phyloP scores from a whole-genome alignment of 1,140 invertebrate species.

The Aradophagus sp. region DNA sequence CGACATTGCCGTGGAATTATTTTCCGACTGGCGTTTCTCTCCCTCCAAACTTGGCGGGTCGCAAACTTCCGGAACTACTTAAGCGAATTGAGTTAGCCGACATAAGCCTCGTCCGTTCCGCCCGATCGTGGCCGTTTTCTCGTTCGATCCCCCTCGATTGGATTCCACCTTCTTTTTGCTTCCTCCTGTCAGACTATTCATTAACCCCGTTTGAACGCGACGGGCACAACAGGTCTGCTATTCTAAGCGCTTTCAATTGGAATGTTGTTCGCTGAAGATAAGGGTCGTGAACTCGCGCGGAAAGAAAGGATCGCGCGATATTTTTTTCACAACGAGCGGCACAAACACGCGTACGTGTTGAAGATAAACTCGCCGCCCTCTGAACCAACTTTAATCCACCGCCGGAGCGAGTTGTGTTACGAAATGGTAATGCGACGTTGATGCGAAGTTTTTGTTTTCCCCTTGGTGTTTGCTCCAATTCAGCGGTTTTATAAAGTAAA shows the following conservation, averaged over 20 bases:
- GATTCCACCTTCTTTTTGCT: constrained; percentile 36
- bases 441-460: no score
- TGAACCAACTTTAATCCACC: constrained; percentile 10
- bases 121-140: constrained; percentile 49
- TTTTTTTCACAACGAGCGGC: constrained; percentile 46
- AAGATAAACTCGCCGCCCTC: constrained; percentile 23
- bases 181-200: constrained; percentile 48
- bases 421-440: constrained; percentile 5
- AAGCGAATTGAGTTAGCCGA: constrained; percentile 55
- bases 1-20: constrained; percentile 28
- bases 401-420: background rate
- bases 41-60: constrained; percentile 29
- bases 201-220: constrained; percentile 62
- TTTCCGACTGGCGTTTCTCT: constrained; percentile 41
- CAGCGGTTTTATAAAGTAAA: no score
- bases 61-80: constrained; percentile 55
- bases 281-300: constrained; percentile 58
- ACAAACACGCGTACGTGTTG: constrained; percentile 18
- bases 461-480: no score
- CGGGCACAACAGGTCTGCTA: constrained; percentile 33
- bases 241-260: constrained; percentile 55
- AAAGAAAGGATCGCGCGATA: constrained; percentile 59
- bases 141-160: constrained; percentile 59
- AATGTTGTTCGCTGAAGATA: constrained; percentile 66
- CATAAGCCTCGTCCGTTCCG: constrained; percentile 52